These are phyloP conservation scores for Agriopis leucophaearia DNA, from an alignment of 2,888 invertebrate genomes.

Conservation along the genomic window DNA sequence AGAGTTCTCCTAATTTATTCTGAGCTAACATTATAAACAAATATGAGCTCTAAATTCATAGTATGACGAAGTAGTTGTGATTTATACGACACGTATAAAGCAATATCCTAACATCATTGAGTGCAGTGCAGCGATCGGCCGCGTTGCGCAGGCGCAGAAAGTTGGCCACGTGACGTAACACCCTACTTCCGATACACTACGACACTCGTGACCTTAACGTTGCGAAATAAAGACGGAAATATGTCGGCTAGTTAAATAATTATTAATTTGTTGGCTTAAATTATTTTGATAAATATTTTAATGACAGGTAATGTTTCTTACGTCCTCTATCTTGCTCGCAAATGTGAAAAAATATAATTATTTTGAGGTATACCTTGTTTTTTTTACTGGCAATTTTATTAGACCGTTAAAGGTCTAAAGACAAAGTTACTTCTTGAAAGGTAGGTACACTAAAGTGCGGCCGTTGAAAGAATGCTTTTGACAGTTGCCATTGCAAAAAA, in stretches of 20 bases:
- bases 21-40: neutral
- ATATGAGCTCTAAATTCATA: neutral
- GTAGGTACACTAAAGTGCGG: no score
- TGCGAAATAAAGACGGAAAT: slow-evolving; percentile 22
- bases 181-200: slow-evolving; percentile 57
- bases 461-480: no score
- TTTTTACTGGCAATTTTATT: no score
- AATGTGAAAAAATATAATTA: no score
- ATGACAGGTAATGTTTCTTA: no score
- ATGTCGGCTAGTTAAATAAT: slow-evolving; percentile 3
- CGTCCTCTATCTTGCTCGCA: no score
- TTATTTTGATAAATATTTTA: neutral
- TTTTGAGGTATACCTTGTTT: no score
- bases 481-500: no score
- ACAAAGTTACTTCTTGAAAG: no score
- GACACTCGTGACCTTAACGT: slow-evolving; percentile 24
- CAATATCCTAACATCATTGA: slow-evolving; percentile 16
- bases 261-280: neutral
- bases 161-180: slow-evolving; percentile 58
- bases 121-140: slow-evolving; percentile 21
- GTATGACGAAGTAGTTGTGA: neutral
- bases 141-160: slow-evolving; percentile 53
- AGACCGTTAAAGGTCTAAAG: no score
- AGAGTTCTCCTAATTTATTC: no score
- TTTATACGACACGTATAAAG: slow-evolving; percentile 10